phyloP scores from a whole-genome alignment of 1,140 invertebrate species.

The Pseudomyrmex gracilis region DNA sequence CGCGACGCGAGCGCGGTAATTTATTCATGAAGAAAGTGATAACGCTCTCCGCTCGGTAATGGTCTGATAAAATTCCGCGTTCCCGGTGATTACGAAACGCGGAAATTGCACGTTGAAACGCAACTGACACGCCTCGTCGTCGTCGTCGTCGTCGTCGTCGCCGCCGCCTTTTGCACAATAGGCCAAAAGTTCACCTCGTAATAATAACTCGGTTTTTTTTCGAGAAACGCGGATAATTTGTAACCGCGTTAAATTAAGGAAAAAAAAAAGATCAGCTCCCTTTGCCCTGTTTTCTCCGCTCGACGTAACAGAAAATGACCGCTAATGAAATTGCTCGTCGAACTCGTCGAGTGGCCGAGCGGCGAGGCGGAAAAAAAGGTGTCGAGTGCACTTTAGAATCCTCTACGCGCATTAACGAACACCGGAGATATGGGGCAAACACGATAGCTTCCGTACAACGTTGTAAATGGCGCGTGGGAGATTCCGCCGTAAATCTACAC shows the following conservation, averaged over 20 bases:
- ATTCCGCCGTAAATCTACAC: conserved; percentile 5
- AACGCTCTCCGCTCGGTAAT: neutral
- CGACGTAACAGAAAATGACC: neutral
- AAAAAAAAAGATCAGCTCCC: neutral
- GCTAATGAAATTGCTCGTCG: conserved; percentile 27
- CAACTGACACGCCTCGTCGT: neutral
- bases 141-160: neutral
- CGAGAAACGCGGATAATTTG: conserved; percentile 9
- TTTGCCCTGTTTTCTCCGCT: neutral
- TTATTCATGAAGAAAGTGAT: conserved; percentile 21
- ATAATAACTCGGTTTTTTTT: neutral
- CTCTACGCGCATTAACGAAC: neutral
- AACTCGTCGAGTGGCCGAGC: neutral
- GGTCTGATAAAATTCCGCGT: conserved; percentile 26
- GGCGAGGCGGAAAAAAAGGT: neutral
- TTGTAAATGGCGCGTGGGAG: conserved; percentile 21
- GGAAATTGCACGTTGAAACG: conserved; percentile 16
- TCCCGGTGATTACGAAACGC: neutral
- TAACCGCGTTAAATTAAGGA: conserved; percentile 2
- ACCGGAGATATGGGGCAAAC: neutral
- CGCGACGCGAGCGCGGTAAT: neutral
- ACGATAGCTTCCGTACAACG: neutral
- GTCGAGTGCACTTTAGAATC: neutral
- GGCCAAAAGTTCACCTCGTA: neutral
- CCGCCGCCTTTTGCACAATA: neutral